Evolutionary conservation across 2,797 vertebrate genomes (phyloP).

Genomic region (Falco columbarius): DNA sequence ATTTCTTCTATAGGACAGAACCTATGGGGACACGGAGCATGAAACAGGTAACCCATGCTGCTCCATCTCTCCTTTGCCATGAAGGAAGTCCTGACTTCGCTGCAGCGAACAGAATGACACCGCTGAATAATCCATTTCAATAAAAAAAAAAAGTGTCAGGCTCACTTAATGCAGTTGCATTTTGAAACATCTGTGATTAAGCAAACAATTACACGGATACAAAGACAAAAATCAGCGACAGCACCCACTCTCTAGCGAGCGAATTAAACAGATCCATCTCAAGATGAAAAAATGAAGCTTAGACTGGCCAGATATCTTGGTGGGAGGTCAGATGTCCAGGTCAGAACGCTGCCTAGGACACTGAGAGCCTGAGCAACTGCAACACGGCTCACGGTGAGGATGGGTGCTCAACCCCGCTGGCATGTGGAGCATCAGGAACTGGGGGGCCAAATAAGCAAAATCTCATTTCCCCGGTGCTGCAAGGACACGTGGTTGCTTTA

Average conservation of each 20-base stretch:
- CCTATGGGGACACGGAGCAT: background rate
- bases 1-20: background rate
- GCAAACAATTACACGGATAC: background rate
- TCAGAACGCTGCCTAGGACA: background rate
- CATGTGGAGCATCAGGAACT: background rate
- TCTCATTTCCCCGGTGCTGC: background rate
- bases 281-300: background rate
- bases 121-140: background rate
- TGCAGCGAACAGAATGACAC: background rate
- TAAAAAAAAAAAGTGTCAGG: background rate
- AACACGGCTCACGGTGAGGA: background rate
- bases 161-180: background rate
- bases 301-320: background rate
- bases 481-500: background rate
- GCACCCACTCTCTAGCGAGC: background rate
- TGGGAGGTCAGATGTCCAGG: background rate
- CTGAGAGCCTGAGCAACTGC: background rate
- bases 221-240: background rate
- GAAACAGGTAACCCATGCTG: background rate
- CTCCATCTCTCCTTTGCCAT: background rate
- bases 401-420: background rate
- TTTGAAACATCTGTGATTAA: background rate
- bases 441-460: background rate
- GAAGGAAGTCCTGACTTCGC: background rate
- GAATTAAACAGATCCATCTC: background rate